Evolutionary conservation across 2,113 vertebrate species (phyloP), one percentile per base, ranked within the genome.

Genomic region (Microcebus griseorufus): DNA sequence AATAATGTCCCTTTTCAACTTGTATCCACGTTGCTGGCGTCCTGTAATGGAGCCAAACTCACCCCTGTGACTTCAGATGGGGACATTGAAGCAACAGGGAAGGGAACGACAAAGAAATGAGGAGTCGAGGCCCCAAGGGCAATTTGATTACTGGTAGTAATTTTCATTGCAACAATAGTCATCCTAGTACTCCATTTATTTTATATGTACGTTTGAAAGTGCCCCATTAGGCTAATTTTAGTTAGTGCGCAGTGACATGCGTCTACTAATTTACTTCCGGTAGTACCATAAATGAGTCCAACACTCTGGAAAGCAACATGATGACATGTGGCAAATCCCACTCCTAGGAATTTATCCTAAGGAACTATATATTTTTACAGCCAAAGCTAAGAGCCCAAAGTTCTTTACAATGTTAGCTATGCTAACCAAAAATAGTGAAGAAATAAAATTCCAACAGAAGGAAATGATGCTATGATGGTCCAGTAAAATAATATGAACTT

Each of bases 161-260:
- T 60, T 88, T 72, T 58, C 27, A 9, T 78, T 53, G n/a, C 62
- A 83, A 37, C 34, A 58, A 45, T 83, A 55, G 92, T 39, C 34
- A 11, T 67, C 48, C 62, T 1, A 51, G 55, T 4, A 29, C 20
- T 23, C 23, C 53, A 32, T 62, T 70, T 53, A 65, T 69, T 88
- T 48, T 79, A 55, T 70, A 62, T 64, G 94, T 65, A 62, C 83
- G 11, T 94, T 87, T 45, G 37, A 80, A 96, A 95, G 48, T 34
- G 39, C 48, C 48, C 37, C 42, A 37, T 53, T 37, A 78, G 65
- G 82, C 65, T 65, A 42, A 82, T 55, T 81, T 80, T 80, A 72
- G 18, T 64, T 78, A 60, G 53, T 75, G 58, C 27, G 23, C 60
- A 91, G 69, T 91, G 60, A 94, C 42, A 75, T n/a, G 69, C 16